Conservation (phyloP, 2,797 vertebrate genomes). For the Acropternis orthonyx region DNA sequence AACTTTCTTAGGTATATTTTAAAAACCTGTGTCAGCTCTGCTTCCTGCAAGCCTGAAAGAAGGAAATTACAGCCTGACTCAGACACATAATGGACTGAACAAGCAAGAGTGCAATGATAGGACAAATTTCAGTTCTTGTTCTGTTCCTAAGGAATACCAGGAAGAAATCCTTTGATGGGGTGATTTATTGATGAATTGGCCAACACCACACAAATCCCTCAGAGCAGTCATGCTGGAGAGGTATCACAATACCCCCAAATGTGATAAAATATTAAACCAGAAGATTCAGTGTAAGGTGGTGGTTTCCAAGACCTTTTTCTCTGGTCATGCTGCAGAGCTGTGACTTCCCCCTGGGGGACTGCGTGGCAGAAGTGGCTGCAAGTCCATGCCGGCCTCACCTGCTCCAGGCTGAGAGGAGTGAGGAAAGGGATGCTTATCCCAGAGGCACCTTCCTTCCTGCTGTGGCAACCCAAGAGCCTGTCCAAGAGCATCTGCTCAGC, state of each 20-base stretch:
- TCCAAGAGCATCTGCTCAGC: background rate
- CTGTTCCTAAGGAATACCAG: background rate
- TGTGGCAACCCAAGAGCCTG: background rate
- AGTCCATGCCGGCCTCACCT: background rate
- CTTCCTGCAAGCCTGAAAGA: background rate
- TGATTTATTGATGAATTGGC: background rate
- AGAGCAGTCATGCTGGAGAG: background rate
- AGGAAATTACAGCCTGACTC: slow-evolving; percentile 10
- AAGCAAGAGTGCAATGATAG: background rate
- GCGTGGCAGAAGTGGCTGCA: background rate
- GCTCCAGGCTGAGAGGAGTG: background rate
- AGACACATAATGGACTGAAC: background rate
- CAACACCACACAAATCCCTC: background rate
- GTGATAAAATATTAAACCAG: background rate
- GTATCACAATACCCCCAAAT: background rate
- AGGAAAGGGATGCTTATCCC: background rate
- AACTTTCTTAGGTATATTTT: background rate
- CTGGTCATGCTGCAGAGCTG: background rate
- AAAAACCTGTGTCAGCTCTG: background rate
- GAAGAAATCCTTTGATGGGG: background rate
- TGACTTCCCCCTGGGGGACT: background rate
- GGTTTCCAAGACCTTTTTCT: background rate
- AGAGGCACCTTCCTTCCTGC: background rate
- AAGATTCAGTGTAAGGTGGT: background rate
- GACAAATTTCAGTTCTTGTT: background rate